Conservation (phyloP, 2,797 vertebrate species). For the Zalophus californianus region DNA sequence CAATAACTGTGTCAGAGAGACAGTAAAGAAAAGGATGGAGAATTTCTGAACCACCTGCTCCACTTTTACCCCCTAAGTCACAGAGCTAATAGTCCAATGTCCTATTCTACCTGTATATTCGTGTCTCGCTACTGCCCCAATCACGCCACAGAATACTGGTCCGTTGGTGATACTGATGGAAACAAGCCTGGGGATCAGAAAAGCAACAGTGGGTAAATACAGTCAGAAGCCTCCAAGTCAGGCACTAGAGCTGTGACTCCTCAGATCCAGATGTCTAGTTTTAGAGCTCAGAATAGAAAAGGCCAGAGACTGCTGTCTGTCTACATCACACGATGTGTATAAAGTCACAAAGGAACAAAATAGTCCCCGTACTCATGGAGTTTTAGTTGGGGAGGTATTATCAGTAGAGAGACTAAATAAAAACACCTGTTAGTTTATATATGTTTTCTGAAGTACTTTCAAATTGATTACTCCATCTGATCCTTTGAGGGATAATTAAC, state of each 20-base stretch:
- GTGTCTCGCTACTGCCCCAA: constrained; percentile 80
- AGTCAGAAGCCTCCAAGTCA: background rate
- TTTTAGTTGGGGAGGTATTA: background rate
- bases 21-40: background rate
- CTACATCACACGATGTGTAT: background rate
- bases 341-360: constrained; percentile 33
- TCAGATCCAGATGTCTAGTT: background rate
- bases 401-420: background rate
- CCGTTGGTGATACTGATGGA: constrained; percentile 83
- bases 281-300: background rate
- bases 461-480: constrained; percentile 6
- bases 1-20: constrained; percentile 79
- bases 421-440: background rate
- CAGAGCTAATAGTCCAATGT: background rate
- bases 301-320: background rate
- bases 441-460: background rate
- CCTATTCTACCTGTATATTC: constrained; percentile 82
- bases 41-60: background rate
- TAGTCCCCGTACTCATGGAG: background rate
- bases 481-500: constrained; percentile 28
- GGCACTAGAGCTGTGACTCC: background rate
- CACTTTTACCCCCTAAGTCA: background rate
- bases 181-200: constrained; percentile 73
- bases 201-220: background rate
- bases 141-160: constrained; percentile 82